Evolutionary conservation across 2,797 vertebrate species (phyloP), one percentile per base, ranked within the genome.

Genomic region (Pygocentrus nattereri): DNA sequence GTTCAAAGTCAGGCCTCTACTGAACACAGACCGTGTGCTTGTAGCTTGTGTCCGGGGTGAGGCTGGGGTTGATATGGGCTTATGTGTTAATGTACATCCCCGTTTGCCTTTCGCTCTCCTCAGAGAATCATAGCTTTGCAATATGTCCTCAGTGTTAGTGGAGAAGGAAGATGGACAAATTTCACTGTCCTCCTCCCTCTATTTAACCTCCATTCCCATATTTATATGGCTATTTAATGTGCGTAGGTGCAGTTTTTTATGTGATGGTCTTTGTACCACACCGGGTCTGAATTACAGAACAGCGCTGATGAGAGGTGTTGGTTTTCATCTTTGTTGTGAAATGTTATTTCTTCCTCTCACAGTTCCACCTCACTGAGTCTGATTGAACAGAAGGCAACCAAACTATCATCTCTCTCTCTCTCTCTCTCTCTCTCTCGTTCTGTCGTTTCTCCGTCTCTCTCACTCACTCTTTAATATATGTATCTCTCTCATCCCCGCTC

Each of bases 401-500:
- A 83, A 81, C 83, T 74, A 79, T 81, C 81, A 84, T 82, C 78
- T 85, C 75, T 62, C 52, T 74, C 30, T 74, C 75, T 65, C 76
- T 75, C 70, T 82, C 52, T 79, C 58, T 79, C 47, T 76, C 47
- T 79, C 61, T 77, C 72, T 68, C 21, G 38, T 68, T 56, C 87
- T 85, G 86, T 86, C 49, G 23, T 23, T 13, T 23, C 31, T 34
- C 49, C 65, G 5, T 12, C 41, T 72, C 72, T 58, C 30, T 88
- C 84, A 80, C 80, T 71, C 74, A 18, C 68, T 67, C 74, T 86
- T 85, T 85, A 87, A 83, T 84, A 79, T 86, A 88, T 88, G 88
- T 89, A 88, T 83, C 84, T 82, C 87, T 88, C 87, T 86, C 87
- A 88, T 89, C 87, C 77, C 49, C 64, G 76, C 85, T 92, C 90